A percentile compares a stretch with the other conserved stretches of the same genome.
Evolutionary conservation across 2,797 vertebrate genomes (phyloP).

Genomic region (Alca torda): DNA sequence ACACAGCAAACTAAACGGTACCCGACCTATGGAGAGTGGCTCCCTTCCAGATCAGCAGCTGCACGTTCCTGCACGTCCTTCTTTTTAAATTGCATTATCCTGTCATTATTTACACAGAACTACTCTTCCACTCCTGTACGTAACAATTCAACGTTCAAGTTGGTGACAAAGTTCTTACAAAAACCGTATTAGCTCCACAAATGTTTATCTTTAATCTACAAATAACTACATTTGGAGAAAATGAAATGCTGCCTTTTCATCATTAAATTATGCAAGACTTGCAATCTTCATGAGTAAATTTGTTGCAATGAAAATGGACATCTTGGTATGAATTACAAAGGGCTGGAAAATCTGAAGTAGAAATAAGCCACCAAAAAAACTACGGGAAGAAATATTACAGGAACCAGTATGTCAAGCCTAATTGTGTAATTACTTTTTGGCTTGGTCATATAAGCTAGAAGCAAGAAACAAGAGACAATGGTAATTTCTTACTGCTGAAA

Average conservation of each 20-base stretch:
- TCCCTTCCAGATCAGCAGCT: not conserved
- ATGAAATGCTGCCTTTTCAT: conserved; percentile 64
- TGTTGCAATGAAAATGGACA: conserved; percentile 58
- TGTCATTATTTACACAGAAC: conserved; percentile 18
- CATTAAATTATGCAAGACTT: conserved; percentile 67
- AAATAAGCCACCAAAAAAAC: conserved; percentile 66
- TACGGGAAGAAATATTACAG: conserved; percentile 76
- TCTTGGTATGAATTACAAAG: conserved; percentile 81
- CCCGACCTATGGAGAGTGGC: not conserved
- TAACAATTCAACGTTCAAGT: not conserved
- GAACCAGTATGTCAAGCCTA: conserved; percentile 78
- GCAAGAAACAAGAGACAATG: conserved; percentile 69
- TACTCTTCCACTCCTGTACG: not conserved
- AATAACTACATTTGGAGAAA: conserved; percentile 60
- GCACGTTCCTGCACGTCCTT: not conserved
- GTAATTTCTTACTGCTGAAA: conserved; percentile 72
- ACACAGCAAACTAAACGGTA: not conserved
- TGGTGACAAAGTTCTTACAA: conserved; percentile 57
- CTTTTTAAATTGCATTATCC: conserved; percentile 9
- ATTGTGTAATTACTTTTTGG: conserved; percentile 84
- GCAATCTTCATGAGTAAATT: conserved; percentile 54
- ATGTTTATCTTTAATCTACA: conserved; percentile 69
- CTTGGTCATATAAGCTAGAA: conserved; percentile 75
- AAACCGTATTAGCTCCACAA: conserved; percentile 31
- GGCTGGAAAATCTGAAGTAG: conserved; percentile 58